Evolutionary conservation across 1,140 invertebrate species (phyloP).

Genomic region (Aleiodes sp.): DNA sequence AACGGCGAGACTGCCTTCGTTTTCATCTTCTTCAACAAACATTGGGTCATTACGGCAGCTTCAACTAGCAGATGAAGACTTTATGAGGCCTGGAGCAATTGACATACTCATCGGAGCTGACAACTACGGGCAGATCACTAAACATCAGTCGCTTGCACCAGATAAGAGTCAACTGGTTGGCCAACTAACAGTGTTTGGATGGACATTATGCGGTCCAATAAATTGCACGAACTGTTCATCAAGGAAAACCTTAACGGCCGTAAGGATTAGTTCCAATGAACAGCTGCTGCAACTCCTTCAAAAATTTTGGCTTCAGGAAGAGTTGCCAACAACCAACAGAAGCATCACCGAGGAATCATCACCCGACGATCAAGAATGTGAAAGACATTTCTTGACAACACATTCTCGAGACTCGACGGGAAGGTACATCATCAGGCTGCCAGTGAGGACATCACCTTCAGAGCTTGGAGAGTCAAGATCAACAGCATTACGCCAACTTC

Average conservation of each 20-base stretch:
- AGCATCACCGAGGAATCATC: too few relatives aligned
- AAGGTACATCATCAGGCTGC: conserved; percentile 34
- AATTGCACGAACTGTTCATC: not conserved
- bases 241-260: too few relatives aligned
- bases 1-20: not conserved
- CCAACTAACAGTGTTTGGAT: not conserved
- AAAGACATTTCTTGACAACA: conserved; percentile 12
- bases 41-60: not conserved
- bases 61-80: not conserved
- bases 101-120: not conserved
- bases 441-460: conserved; percentile 34
- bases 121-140: not conserved
- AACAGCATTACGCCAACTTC: conserved; percentile 36
- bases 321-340: not conserved
- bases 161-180: not conserved
- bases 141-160: not conserved
- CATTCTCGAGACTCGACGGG: conserved; percentile 19
- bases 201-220: not conserved
- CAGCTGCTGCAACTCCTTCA: not conserved
- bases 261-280: not conserved
- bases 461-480: conserved; percentile 40
- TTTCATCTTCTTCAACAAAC: not conserved
- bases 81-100: not conserved
- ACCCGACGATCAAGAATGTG: conserved; percentile 32
- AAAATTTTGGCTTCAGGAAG: conserved; percentile 33